Evolutionary conservation across 2,888 invertebrate species (phyloP).

Genomic region (Physocephala rufipes): DNA sequence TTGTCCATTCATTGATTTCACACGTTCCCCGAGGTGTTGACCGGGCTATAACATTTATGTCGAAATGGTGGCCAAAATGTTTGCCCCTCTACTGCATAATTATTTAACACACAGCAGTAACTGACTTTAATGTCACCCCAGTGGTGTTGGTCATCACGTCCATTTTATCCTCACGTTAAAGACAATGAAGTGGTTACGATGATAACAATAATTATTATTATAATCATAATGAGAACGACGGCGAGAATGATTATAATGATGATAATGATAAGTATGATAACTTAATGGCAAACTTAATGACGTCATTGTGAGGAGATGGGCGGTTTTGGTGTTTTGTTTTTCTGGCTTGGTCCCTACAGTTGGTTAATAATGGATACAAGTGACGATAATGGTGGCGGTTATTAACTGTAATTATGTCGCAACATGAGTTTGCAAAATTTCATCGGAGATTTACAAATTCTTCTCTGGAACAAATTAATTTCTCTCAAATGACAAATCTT

Average conservation of each 20-base stretch:
- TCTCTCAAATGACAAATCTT: no score
- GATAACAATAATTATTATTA: not conserved
- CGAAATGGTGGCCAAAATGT: conserved; percentile 21
- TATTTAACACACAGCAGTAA: conserved; percentile 25
- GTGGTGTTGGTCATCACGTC: conserved; percentile 48
- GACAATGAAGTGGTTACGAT: not conserved
- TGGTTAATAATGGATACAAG: no score
- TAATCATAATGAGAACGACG: not conserved
- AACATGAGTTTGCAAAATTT: no score
- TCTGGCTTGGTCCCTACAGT: no score
- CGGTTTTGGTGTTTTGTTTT: no score
- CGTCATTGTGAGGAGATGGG: no score
- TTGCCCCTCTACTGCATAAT: conserved; percentile 21
- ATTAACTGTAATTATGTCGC: no score
- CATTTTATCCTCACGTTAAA: not conserved
- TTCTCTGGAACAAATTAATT: no score
- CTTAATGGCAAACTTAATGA: no score
- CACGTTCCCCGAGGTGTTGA: conserved; percentile 26
- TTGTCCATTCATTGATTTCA: not conserved
- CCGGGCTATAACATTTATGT: conserved; percentile 24
- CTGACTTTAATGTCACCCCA: not conserved
- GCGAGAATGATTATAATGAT: not conserved
- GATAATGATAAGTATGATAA: no score
- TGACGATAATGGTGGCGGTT: no score
- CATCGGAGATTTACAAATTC: no score